phyloP scores from a whole-genome alignment of 2,797 vertebrate genomes.

The Vireo griseus region DNA sequence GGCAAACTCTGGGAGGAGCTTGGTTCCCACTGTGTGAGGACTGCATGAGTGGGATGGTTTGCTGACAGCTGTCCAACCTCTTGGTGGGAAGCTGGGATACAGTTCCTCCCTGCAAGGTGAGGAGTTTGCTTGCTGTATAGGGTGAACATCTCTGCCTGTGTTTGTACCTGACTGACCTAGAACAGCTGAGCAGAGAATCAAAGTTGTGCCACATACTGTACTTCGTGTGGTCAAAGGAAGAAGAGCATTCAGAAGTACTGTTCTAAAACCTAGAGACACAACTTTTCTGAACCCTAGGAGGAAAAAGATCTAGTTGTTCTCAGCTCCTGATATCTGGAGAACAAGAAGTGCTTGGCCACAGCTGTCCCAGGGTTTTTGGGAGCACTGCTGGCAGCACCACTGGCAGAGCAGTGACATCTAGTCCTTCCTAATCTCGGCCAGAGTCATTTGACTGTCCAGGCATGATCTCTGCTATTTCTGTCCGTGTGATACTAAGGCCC shows the following conservation, averaged over 20 bases:
- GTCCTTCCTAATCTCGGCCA: background rate
- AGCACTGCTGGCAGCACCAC: background rate
- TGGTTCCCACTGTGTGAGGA: rapidly evolving
- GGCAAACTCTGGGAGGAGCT: background rate
- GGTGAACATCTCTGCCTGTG: background rate
- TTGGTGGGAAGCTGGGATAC: background rate
- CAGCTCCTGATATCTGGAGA: background rate
- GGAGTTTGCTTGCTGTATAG: background rate
- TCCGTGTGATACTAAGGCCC: background rate
- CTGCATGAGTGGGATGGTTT: background rate
- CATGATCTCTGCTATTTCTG: background rate
- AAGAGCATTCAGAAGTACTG: background rate
- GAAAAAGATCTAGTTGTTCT: background rate
- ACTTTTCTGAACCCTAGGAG: background rate
- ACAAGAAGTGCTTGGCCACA: background rate
- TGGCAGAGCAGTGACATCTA: background rate
- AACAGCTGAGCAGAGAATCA: background rate
- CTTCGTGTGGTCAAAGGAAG: background rate
- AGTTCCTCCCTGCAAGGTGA: background rate
- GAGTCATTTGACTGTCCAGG: background rate
- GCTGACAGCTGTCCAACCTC: background rate
- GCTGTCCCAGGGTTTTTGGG: background rate
- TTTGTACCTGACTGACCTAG: background rate
- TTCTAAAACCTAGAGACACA: background rate
- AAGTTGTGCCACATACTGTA: background rate